Evolutionary conservation across 2,888 invertebrate genomes (phyloP).

Genomic region (Himalopsyche japonica): DNA sequence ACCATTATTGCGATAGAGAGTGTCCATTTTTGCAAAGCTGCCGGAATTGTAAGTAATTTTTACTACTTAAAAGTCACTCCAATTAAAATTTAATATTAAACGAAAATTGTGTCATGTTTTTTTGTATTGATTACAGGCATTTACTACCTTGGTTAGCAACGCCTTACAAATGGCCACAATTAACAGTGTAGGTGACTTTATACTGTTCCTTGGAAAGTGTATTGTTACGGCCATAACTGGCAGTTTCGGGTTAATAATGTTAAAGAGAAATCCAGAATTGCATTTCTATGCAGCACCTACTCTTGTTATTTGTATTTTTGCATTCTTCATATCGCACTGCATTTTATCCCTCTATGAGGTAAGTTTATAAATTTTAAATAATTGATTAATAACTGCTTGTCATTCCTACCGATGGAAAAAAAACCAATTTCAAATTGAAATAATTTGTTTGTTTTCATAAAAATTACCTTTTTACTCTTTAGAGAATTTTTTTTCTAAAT

Average conservation of each 20-base stretch:
- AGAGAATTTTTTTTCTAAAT: no score
- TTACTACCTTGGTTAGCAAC: slow-evolving; percentile 80
- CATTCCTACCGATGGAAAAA: no score
- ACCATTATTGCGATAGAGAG: slow-evolving; percentile 93
- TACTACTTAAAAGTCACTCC: neutral
- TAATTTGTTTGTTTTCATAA: no score
- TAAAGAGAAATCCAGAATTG: slow-evolving; percentile 72
- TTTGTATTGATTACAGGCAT: slow-evolving; percentile 67
- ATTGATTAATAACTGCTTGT: no score
- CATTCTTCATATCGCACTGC: slow-evolving; percentile 92
- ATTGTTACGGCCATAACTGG: slow-evolving; percentile 83
- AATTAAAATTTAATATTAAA: no score
- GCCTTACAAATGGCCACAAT: slow-evolving; percentile 87
- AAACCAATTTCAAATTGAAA: no score
- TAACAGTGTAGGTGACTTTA: slow-evolving; percentile 91
- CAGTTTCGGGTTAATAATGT: slow-evolving; percentile 73
- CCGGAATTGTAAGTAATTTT: slow-evolving; percentile 71
- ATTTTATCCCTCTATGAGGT: slow-evolving; percentile 94
- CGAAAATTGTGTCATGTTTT: neutral
- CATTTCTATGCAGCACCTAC: slow-evolving; percentile 88
- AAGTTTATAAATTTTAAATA: slow-evolving; percentile 25
- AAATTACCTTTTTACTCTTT: no score
- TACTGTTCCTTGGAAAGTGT: slow-evolving; percentile 84
- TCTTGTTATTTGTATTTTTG: slow-evolving; percentile 79
- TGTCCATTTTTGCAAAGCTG: slow-evolving; percentile 87